Conservation (phyloP, 2,113 vertebrate genomes). For the Syngnathoides biaculeatus region DNA sequence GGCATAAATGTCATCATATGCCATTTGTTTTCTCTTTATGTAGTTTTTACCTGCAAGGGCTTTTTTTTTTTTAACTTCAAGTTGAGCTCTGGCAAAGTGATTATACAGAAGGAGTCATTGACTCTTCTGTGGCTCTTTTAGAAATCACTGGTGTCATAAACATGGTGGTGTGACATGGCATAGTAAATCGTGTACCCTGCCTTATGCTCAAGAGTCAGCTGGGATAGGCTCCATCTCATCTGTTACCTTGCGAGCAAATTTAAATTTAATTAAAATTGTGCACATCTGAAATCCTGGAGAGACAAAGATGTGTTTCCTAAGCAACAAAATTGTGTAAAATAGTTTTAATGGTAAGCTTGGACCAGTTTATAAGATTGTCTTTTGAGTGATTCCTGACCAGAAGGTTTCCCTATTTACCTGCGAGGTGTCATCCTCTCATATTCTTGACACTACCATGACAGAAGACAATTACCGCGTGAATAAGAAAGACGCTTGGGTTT, state of each 20-base stretch:
- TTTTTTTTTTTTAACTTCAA: neutral
- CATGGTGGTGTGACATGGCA: no score
- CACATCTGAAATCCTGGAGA: no score
- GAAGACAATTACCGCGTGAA: neutral
- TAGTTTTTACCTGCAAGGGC: neutral
- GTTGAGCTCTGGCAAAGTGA: neutral
- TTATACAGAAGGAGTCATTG: no score
- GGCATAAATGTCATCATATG: no score
- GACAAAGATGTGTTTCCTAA: slow-evolving; percentile 3
- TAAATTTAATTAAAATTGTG: no score
- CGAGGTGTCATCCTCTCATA: slow-evolving; percentile 2
- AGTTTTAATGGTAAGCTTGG: slow-evolving; percentile 17
- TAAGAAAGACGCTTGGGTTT: neutral
- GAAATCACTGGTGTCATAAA: neutral
- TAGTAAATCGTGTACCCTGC: no score
- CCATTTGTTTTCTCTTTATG: no score
- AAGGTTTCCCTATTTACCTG: slow-evolving; percentile 23
- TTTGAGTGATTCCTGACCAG: slow-evolving; percentile 18
- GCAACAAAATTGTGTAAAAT: slow-evolving; percentile 7
- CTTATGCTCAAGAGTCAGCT: no score
- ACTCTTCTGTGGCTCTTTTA: neutral
- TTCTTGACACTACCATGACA: no score
- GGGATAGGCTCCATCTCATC: no score
- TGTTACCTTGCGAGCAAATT: no score
- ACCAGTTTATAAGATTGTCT: slow-evolving; percentile 39